Base-by-base conservation (phyloP, 2,113 vertebrate species). In the Ptilorrhoa leucosticta region DNA sequence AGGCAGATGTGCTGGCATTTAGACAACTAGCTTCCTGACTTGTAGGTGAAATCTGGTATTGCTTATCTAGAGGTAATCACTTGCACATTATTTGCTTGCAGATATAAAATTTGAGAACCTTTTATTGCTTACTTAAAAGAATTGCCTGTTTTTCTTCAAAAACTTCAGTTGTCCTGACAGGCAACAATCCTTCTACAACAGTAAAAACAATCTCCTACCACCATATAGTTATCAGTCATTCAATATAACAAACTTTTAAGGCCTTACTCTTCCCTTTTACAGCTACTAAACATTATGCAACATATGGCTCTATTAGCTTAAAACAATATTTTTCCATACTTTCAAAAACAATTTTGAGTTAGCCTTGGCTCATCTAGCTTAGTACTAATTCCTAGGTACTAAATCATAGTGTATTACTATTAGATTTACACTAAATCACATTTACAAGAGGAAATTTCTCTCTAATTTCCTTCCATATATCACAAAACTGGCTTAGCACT, bases 1-100 rank as follows among this genome's bases (percentile, higher is more conserved):
- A 96, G 85, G 75, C 76, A 96, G 87, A 96, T 88, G 79, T 95
- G 56, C 66, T 93, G 83, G 85, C 75, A 81, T 44, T 42, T 47
- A 94, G 63, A 93, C 78, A 95, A 75, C 82, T 31, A 85, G 37
- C 61, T 91, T 80, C 69, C 65, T 61, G 73, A 95, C 63, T 82
- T 69, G 35, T 42, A 94, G 64, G 71, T 94, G 63, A 93, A 93
- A 93, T 83, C 71, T 83, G 54, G 75, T 66, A 83, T 44, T 73
- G 51, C 56, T 57, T 90, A 90, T 78, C 56, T 47, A 92, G 44
- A 88, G 26, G 22, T 78, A 93, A 96, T 86, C 54, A 75, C 24
- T 93, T 77, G 6, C 56, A 96, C 51, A 33, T 37, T 86, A 66
- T 86, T 79, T 92, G 47, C 76, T 72, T 75, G 51, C 45, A 91